Percentiles rank a stretch among this genome's conserved stretches.
These are phyloP conservation scores for Sipunculus nudus DNA, from an alignment of 2,888 invertebrate species.

Conservation along the genomic window DNA sequence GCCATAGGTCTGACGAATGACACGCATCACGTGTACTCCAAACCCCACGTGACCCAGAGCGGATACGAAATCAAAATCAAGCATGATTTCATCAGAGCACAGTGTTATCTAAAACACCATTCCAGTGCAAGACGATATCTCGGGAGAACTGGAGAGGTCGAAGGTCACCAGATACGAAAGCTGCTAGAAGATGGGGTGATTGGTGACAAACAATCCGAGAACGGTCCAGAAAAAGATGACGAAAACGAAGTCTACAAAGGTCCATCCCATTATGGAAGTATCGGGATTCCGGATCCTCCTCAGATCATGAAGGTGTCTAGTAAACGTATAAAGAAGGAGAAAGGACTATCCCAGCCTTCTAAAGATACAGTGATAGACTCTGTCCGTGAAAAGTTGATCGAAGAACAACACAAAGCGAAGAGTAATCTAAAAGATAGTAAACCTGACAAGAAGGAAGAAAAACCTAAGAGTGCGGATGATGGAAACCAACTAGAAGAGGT, in stretches of 20 bases:
- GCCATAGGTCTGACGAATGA: constrained; percentile 47
- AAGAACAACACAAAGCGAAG: neutral
- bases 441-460: neutral
- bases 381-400: neutral
- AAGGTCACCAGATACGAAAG: neutral
- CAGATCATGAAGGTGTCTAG: neutral
- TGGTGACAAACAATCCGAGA: neutral
- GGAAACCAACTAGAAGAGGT: constrained; percentile 13
- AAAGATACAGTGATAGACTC: neutral
- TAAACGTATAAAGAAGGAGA: neutral
- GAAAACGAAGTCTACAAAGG: constrained; percentile 4
- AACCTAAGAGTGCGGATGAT: neutral
- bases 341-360: neutral
- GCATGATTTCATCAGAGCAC: constrained; percentile 50
- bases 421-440: neutral
- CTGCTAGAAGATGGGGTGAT: constrained; percentile 3
- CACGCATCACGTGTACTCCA: constrained; percentile 42
- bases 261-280: too few species aligned
- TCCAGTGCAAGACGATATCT: neutral
- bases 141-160: neutral
- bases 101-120: constrained; percentile 39
- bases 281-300: neutral
- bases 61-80: constrained; percentile 45
- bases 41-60: constrained; percentile 27
- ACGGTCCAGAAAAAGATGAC: constrained; percentile 2